Base-by-base conservation (phyloP, 2,888 invertebrate species). In the Dorcus parallelipipedus region DNA sequence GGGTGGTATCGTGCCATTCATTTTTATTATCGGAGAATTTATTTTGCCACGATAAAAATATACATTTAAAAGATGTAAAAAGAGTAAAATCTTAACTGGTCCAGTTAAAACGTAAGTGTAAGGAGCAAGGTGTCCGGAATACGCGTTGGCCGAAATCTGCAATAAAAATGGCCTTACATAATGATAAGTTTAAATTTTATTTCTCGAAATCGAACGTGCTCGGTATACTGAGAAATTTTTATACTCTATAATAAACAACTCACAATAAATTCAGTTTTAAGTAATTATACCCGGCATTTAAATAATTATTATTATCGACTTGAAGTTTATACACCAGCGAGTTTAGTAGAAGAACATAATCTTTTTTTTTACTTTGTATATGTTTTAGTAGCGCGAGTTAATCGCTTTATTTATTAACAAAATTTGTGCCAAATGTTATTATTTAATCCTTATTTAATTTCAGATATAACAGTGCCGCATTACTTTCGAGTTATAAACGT, bases 121-220 rank as follows among this genome's bases (percentile, higher is more conserved):
- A 54, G 50, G 47, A 48, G 58, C 57, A 49, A 52, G 58, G 49
- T 49, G 54, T 40, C 55, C 42, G 49, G 49, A 56, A 58, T 42
- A 58, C 53, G 58, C 58, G 58, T 58, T 58, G 56, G 59, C 52
- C 38, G 59, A 52, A 52, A 54, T 59, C 55, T 54, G 62, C 59
- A 47, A 62, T 62, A 62, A 62, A 62, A 33, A 62, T 54, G 53
- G 54, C 54, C 51, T 62, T 59, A 59, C 54, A 61, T 61, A 53
- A 52, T 52, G 61, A 62, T 62, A 62, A 62, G 59, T 65, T 54
- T 61, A 65, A 51, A 63, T 67, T 70, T 71, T 71, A 67, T 66
- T 65, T 60, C 54, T 67, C 65, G 67, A 65, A 56, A 52, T 52
- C 58, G 43, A 38, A 58, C 52, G 57, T 57, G 57, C 45, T 43